Percentiles rank a stretch among this genome's conserved stretches.
These are phyloP conservation scores for Akabosia matsudoensis DNA, from an alignment of 1,140 invertebrate species.

Conservation along the genomic window DNA sequence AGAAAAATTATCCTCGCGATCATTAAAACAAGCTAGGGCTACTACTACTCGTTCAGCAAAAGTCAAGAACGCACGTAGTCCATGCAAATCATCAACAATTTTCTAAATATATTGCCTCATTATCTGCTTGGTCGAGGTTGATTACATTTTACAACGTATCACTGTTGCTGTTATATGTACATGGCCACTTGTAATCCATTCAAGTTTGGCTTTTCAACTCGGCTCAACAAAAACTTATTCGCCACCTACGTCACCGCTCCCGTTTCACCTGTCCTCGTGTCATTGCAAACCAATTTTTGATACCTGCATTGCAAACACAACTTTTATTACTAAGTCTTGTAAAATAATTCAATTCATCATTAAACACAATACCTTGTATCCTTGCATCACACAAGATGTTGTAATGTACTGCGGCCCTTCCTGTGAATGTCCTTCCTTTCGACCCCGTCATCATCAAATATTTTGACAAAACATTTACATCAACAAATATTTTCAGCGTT, in stretches of 20 bases:
- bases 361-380: background rate
- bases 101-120: background rate
- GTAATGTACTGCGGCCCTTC: background rate
- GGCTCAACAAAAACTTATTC: background rate
- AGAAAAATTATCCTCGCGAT: too few relatives aligned
- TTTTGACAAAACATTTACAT: background rate
- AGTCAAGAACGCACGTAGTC: background rate
- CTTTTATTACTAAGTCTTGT: background rate
- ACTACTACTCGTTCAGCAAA: too few relatives aligned
- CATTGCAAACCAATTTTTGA: too few relatives aligned
- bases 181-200: background rate
- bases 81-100: background rate
- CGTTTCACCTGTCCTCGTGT: background rate
- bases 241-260: background rate
- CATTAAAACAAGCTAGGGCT: too few relatives aligned
- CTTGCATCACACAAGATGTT: background rate
- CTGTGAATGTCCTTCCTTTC: constrained; percentile 3
- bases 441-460: constrained; percentile 11
- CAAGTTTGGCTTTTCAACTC: background rate
- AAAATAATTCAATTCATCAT: background rate
- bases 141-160: background rate
- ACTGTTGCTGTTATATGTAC: background rate
- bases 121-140: background rate
- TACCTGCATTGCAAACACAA: background rate
- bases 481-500: background rate